Evolutionary conservation across 1,140 invertebrate genomes (phyloP).

Genomic region (Andrena cerasifolii): DNA sequence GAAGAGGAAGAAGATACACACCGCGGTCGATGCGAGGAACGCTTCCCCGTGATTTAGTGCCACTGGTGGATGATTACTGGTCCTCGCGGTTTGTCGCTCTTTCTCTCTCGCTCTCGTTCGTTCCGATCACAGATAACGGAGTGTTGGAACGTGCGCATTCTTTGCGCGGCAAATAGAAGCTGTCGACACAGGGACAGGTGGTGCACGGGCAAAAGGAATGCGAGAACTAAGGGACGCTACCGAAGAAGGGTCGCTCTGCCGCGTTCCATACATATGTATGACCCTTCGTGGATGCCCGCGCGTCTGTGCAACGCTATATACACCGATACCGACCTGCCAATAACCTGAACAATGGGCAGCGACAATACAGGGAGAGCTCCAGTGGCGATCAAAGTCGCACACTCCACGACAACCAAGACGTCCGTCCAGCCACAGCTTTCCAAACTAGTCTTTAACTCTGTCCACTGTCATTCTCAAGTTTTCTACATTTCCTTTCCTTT

Average conservation of each 20-base stretch:
- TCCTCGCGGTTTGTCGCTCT: neutral
- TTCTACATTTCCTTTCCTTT: neutral
- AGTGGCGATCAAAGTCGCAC: slow-evolving; percentile 42
- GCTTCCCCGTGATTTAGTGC: neutral
- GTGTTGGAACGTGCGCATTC: neutral
- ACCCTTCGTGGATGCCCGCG: neutral
- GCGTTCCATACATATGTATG: neutral
- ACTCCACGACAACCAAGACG: neutral
- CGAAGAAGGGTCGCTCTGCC: neutral
- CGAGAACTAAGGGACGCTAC: neutral
- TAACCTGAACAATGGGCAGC: slow-evolving; percentile 33
- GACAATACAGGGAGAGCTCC: slow-evolving; percentile 18
- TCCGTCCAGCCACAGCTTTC: neutral
- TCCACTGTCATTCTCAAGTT: neutral
- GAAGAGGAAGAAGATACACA: neutral
- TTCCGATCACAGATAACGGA: slow-evolving; percentile 13
- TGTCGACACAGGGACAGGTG: neutral
- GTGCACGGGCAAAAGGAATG: neutral
- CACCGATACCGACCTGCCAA: slow-evolving; percentile 13
- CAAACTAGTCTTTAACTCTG: slow-evolving; percentile 26
- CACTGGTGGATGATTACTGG: no score
- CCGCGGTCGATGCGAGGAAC: neutral
- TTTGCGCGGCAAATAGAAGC: slow-evolving; percentile 9
- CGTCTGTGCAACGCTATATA: neutral
- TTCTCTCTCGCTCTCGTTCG: slow-evolving; percentile 9